Conservation (phyloP, 2,888 invertebrate genomes). For the Nomada lathburiana region DNA sequence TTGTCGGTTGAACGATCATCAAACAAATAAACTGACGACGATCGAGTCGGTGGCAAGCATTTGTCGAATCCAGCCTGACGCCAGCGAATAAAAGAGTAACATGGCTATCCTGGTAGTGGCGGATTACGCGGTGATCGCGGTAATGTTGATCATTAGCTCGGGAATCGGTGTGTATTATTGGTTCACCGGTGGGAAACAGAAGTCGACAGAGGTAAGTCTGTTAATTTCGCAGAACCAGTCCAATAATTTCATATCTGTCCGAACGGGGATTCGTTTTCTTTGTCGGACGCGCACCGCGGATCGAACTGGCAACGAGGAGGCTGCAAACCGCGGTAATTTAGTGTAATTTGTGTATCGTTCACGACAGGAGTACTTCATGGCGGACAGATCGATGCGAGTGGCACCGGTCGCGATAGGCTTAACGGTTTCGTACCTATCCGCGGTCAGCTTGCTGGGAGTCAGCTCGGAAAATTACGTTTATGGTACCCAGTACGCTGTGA, state of each 20-base stretch:
- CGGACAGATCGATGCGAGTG: slow-evolving; percentile 92
- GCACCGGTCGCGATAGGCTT: slow-evolving; percentile 93
- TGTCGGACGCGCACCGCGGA: too few species aligned
- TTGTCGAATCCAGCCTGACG: slow-evolving; percentile 1
- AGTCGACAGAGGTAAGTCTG: slow-evolving; percentile 89
- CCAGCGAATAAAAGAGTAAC: neutral
- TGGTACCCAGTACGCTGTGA: slow-evolving; percentile 92
- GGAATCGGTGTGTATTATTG: slow-evolving; percentile 93
- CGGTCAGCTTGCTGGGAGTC: slow-evolving; percentile 93
- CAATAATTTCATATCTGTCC: neutral
- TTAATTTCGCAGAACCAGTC: neutral
- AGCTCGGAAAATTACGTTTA: slow-evolving; percentile 94
- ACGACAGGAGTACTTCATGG: slow-evolving; percentile 91
- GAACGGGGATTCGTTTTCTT: too few species aligned
- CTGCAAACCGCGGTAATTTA: neutral
- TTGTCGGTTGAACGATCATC: slow-evolving; percentile 3
- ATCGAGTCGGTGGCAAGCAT: neutral
- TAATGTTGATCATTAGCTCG: slow-evolving; percentile 90
- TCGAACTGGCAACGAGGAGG: neutral
- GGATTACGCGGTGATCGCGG: slow-evolving; percentile 91
- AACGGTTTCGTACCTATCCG: slow-evolving; percentile 97
- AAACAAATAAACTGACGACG: neutral
- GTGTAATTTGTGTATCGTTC: slow-evolving; percentile 9
- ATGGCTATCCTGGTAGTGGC: slow-evolving; percentile 86
- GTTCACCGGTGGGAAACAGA: slow-evolving; percentile 92